Conservation (phyloP, 2,888 invertebrate genomes). For the Hyppa rectilinea region DNA sequence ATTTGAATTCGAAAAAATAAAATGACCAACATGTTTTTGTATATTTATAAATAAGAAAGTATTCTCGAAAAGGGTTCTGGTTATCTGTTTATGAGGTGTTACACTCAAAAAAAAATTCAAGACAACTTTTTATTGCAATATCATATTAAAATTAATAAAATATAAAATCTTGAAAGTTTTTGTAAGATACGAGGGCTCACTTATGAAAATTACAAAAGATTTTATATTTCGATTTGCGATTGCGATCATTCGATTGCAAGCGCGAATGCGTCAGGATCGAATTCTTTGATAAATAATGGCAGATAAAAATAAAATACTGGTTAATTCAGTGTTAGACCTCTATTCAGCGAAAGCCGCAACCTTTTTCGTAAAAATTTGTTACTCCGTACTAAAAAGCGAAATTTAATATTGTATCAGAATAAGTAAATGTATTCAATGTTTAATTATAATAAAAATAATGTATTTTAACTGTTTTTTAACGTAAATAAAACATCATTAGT, state of each 20-base stretch:
- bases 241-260: slow-evolving; percentile 60
- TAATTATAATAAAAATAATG: slow-evolving; percentile 75
- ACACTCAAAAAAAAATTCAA: slow-evolving; percentile 58
- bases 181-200: slow-evolving; percentile 82
- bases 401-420: slow-evolving; percentile 75
- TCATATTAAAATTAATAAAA: slow-evolving; percentile 61
- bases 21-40: slow-evolving; percentile 84
- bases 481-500: slow-evolving; percentile 71
- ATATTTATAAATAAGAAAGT: slow-evolving; percentile 81
- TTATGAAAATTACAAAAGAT: slow-evolving; percentile 76
- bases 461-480: slow-evolving; percentile 82
- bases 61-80: slow-evolving; percentile 70
- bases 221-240: slow-evolving; percentile 76
- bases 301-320: slow-evolving; percentile 30
- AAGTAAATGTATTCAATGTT: slow-evolving; percentile 84
- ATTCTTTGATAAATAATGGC: slow-evolving; percentile 31
- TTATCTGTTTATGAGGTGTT: slow-evolving; percentile 64
- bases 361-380: slow-evolving; percentile 75
- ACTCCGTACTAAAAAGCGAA: slow-evolving; percentile 76
- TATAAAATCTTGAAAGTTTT: slow-evolving; percentile 78
- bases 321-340: slow-evolving; percentile 51
- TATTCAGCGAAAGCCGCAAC: slow-evolving; percentile 56
- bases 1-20: slow-evolving; percentile 75
- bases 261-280: slow-evolving; percentile 69
- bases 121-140: slow-evolving; percentile 46